A percentile compares a stretch with the other conserved stretches of the same genome.
Evolutionary conservation across 2,888 invertebrate genomes (phyloP).

Genomic region (Ornithoptera priamus): DNA sequence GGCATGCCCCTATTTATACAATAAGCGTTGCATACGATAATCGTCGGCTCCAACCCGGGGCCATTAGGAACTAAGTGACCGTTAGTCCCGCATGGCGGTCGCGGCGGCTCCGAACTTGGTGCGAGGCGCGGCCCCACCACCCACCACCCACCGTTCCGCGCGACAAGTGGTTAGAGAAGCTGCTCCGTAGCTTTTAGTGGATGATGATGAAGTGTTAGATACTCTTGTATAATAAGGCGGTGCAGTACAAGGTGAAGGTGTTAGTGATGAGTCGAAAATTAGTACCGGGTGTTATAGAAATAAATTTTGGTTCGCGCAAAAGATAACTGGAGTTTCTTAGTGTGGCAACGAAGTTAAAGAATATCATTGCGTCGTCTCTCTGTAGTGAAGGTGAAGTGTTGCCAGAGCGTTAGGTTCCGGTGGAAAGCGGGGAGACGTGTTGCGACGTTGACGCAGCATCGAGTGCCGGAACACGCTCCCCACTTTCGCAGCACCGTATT

Average conservation of each 20-base stretch:
- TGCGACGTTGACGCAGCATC: constrained; percentile 25
- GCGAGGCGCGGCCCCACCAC: too few relatives aligned
- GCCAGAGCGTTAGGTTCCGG: constrained; percentile 51
- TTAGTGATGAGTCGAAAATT: constrained; percentile 79
- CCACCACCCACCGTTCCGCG: constrained; percentile 26
- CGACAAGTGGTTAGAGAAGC: constrained; percentile 44
- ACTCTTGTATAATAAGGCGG: constrained; percentile 49
- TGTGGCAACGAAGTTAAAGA: constrained; percentile 15
- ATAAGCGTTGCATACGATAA: constrained; percentile 79
- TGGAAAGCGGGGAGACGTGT: constrained; percentile 25
- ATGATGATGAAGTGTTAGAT: constrained; percentile 60
- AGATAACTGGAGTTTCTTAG: too few relatives aligned
- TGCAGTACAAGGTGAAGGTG: constrained; percentile 50
- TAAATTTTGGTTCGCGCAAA: too few relatives aligned
- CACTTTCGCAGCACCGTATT: constrained; percentile 43
- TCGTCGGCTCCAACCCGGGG: constrained; percentile 55
- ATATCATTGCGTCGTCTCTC: constrained; percentile 38
- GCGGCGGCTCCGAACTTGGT: background rate
- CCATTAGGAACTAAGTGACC: constrained; percentile 58
- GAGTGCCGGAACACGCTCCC: constrained; percentile 39
- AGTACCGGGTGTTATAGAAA: constrained; percentile 42
- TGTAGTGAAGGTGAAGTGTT: constrained; percentile 57
- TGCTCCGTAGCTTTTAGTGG: constrained; percentile 45
- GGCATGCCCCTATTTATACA: constrained; percentile 77
- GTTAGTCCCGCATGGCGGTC: constrained; percentile 25